Conservation (phyloP, 2,888 invertebrate genomes). For the Leucophora obtusa region DNA sequence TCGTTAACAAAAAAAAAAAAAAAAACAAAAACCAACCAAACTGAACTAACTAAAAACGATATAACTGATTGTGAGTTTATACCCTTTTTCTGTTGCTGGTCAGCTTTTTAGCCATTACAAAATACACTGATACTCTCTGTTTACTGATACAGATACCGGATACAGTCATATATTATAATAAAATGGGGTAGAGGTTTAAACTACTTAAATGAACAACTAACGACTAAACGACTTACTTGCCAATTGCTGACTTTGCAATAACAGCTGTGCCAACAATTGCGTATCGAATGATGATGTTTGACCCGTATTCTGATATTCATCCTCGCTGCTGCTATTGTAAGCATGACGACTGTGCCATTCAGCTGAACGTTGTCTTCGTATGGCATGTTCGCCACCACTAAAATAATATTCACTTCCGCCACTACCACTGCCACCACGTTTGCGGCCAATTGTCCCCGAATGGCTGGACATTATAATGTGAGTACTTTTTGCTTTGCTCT, state of each 20-base stretch:
- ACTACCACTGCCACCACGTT: slow-evolving; percentile 76
- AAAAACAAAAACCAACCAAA: not conserved
- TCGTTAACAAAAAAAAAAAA: too few species aligned
- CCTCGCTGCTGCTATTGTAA: slow-evolving; percentile 81
- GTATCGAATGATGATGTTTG: slow-evolving; percentile 79
- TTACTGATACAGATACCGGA: slow-evolving; percentile 4
- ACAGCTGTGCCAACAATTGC: slow-evolving; percentile 81
- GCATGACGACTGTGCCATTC: slow-evolving; percentile 81
- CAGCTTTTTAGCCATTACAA: not conserved
- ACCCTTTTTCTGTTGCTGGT: not conserved
- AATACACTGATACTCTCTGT: not conserved
- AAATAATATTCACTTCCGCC: slow-evolving; percentile 75
- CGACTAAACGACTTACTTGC: slow-evolving; percentile 79
- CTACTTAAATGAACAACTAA: slow-evolving; percentile 30
- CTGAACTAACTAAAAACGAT: slow-evolving; percentile 28
- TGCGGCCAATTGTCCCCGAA: slow-evolving; percentile 78
- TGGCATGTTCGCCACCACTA: slow-evolving; percentile 75
- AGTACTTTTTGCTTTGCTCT: slow-evolving; percentile 7
- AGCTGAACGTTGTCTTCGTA: slow-evolving; percentile 81
- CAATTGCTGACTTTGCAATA: slow-evolving; percentile 82
- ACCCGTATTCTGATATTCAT: slow-evolving; percentile 80
- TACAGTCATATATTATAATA: slow-evolving; percentile 46
- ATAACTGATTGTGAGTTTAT: slow-evolving; percentile 12
- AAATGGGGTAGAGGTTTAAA: slow-evolving; percentile 8
- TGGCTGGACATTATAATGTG: slow-evolving; percentile 78